These are phyloP conservation scores for Corythornis madagascariensis DNA, from an alignment of 2,113 vertebrate species.

Conservation along the genomic window DNA sequence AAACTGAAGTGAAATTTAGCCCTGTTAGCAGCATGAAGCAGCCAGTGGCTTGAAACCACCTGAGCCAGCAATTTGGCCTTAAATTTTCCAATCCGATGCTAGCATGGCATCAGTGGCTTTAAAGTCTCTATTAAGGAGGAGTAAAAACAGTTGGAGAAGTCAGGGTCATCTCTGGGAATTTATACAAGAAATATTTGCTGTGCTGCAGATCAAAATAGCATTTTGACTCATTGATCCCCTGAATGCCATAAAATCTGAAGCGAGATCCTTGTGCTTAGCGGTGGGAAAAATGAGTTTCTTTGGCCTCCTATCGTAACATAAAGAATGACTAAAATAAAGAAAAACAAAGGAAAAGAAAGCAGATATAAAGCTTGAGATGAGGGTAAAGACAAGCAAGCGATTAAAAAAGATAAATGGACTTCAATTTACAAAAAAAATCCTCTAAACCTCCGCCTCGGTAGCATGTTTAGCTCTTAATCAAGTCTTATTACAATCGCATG, in stretches of 20 bases:
- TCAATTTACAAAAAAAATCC: slow-evolving; percentile 57
- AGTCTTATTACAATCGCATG: slow-evolving; percentile 77
- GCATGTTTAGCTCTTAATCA: slow-evolving; percentile 65
- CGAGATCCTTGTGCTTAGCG: slow-evolving; percentile 37
- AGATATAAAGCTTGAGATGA: slow-evolving; percentile 1
- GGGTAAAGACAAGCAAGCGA: slow-evolving; percentile 50
- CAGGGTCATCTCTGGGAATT: slow-evolving; percentile 44
- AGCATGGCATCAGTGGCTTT: slow-evolving; percentile 28
- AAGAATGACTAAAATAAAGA: slow-evolving; percentile 59
- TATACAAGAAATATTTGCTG: slow-evolving; percentile 44
- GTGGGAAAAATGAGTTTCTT: slow-evolving; percentile 46
- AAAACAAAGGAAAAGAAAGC: slow-evolving; percentile 36
- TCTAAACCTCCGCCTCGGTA: slow-evolving; percentile 25
- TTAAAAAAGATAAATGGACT: slow-evolving; percentile 72
- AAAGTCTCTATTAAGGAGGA: slow-evolving; percentile 31
- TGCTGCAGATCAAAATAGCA: slow-evolving; percentile 38
- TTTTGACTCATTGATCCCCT: slow-evolving; percentile 41
- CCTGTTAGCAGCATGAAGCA: slow-evolving; percentile 13
- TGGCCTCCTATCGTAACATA: not conserved
- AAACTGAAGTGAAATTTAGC: not conserved
- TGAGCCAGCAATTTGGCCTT: slow-evolving; percentile 11
- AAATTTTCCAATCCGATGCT: slow-evolving; percentile 10
- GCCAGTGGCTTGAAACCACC: not conserved
- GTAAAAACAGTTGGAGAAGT: not conserved
- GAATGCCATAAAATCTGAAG: slow-evolving; percentile 37